Evolutionary conservation across 2,113 vertebrate species (phyloP), one percentile per base, ranked within the genome.

Genomic region (Cettia cetti): DNA sequence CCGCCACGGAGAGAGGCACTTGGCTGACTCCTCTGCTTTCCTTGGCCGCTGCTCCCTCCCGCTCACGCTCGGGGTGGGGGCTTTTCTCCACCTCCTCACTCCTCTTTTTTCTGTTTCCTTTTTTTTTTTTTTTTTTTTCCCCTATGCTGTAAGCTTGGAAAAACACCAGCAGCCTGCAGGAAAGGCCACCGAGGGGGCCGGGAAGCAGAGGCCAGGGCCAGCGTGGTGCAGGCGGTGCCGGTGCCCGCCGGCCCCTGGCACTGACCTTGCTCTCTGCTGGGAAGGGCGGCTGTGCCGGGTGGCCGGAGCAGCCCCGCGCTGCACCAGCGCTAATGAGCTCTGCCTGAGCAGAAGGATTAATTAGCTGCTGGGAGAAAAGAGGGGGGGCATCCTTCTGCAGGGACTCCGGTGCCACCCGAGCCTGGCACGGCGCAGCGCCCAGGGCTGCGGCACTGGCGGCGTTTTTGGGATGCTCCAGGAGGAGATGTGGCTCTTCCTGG

Each of bases 11-110:
- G 89, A 23, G 64, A 88, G 92, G 95, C 92, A 70, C 74, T 97
- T 97, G 96, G 97, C 96, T 94, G 94, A 91, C 95, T 89, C 93
- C 65, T 44, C 82, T 96, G 96, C 94, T 97, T 96, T 89, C 95
- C 93, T 97, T 97, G 96, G 96, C 96, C 0, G 69, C 95, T 42
- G 69, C 82, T 78, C 69, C 63, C 40, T 89, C 78, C 5, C 30
- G n/a, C 80, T 83, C 78, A 5, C 27, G n/a, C 80, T 83, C 13
- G 1, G 45, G 49, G 50, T 18, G 28, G 28, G 50, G 45, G 45
- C 40, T 91, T 94, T 94, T 84, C 94, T 95, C 87, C 87, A 31
- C 57, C 80, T 45, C 52, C 27, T 19, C 28, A 33, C 31, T n/a
- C 4, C 4, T 12, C 28, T 74, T 39, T 19, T 42, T 21, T 35